Conservation (phyloP, 2,797 vertebrate genomes). For the Poecilia velifera region DNA sequence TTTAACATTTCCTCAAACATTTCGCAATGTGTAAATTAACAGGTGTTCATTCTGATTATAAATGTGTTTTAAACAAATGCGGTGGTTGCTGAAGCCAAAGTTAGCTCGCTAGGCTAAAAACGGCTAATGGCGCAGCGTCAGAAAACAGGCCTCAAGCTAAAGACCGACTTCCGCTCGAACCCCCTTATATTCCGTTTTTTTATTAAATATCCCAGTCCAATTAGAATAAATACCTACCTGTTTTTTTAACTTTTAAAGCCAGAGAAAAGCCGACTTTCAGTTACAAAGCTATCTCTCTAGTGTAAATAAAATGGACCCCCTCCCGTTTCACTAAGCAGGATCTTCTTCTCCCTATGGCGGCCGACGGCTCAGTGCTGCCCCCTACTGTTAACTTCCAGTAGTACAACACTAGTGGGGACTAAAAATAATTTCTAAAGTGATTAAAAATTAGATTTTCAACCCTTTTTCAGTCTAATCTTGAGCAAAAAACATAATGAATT, state of each 20-base stretch:
- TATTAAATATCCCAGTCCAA: rapidly evolving
- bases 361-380: conserved; percentile 23
- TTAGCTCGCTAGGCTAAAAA: conserved; percentile 52
- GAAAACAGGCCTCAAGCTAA: conserved; percentile 53
- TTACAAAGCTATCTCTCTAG: conserved; percentile 40
- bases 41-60: rapidly evolving
- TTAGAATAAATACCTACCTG: conserved; percentile 49
- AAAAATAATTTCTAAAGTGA: background rate
- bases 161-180: background rate
- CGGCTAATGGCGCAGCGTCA: conserved; percentile 65
- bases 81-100: background rate
- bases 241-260: conserved; percentile 26
- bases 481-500: background rate
- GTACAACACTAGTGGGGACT: background rate
- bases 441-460: background rate
- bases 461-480: background rate
- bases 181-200: rapidly evolving
- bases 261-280: conserved; percentile 29
- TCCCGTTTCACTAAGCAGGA: conserved; percentile 57
- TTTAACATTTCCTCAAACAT: background rate
- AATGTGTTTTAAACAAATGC: background rate
- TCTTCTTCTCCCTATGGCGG: conserved; percentile 36
- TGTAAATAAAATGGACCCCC: conserved; percentile 79
- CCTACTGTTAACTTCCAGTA: background rate
- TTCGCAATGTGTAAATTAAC: background rate